phyloP scores from a whole-genome alignment of 2,113 vertebrate genomes.

The Mirza zaza region DNA sequence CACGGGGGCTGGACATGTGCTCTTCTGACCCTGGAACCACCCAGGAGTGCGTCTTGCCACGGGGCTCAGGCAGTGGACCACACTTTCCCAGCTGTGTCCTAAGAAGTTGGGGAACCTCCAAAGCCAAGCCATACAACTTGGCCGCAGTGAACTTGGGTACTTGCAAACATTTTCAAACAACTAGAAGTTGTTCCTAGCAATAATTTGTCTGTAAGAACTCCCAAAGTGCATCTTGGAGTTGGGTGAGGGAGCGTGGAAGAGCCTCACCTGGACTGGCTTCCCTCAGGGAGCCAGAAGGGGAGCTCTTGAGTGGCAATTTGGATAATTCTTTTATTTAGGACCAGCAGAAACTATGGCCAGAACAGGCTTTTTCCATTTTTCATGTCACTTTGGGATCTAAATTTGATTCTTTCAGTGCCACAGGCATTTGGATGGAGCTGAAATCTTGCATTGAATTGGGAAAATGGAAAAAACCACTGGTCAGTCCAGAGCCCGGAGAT shows the following conservation, averaged over 20 bases:
- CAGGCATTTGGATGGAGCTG: background rate
- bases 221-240: background rate
- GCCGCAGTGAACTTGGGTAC: background rate
- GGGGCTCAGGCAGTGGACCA: too few species aligned
- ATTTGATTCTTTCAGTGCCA: background rate
- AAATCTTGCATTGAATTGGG: background rate
- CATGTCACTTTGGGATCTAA: background rate
- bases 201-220: too few species aligned
- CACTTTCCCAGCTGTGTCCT: background rate
- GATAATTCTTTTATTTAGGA: background rate
- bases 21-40: background rate
- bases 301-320: background rate
- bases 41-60: background rate
- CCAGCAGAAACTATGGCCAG: background rate
- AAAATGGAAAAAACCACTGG: background rate
- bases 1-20: fast-evolving
- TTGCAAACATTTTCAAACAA: background rate
- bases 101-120: background rate
- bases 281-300: background rate
- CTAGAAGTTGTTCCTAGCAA: background rate
- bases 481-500: background rate
- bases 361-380: background rate
- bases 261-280: background rate
- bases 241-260: background rate
- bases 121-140: background rate